These are phyloP conservation scores for Silurus asotus DNA, from an alignment of 2,113 vertebrate species.

Conservation along the genomic window DNA sequence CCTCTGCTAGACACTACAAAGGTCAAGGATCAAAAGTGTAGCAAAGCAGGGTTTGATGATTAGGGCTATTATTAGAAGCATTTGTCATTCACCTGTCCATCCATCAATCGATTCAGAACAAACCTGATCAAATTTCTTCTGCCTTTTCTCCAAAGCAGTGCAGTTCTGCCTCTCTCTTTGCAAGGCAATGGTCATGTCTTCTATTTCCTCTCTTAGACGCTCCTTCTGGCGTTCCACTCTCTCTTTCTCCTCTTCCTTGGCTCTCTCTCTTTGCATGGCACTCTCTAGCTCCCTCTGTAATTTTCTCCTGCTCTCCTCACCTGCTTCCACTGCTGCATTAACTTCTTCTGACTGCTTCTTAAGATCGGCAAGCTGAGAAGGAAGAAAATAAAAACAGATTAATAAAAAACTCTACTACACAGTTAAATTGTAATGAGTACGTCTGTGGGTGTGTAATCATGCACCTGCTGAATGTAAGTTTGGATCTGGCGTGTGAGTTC, in stretches of 20 bases:
- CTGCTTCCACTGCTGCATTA: constrained; percentile 72
- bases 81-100: background rate
- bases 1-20: constrained; percentile 83
- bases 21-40: constrained; percentile 1
- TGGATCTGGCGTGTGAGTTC: constrained; percentile 77
- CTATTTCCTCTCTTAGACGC: constrained; percentile 84
- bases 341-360: constrained; percentile 84
- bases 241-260: constrained; percentile 80
- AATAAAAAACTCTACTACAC: background rate
- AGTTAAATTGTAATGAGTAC: background rate
- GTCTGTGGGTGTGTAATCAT: background rate
- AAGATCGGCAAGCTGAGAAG: constrained; percentile 77
- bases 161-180: constrained; percentile 87
- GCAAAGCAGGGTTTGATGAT: background rate
- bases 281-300: constrained; percentile 81
- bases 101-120: background rate
- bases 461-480: constrained; percentile 59
- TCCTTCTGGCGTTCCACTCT: constrained; percentile 80
- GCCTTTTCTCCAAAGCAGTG: constrained; percentile 83
- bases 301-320: constrained; percentile 81
- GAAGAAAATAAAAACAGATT: background rate
- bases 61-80: background rate
- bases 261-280: constrained; percentile 74
- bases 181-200: constrained; percentile 82
- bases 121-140: constrained; percentile 94